Evolutionary conservation across 2,888 invertebrate genomes (phyloP).

Genomic region (Dicranocentrus wangi): DNA sequence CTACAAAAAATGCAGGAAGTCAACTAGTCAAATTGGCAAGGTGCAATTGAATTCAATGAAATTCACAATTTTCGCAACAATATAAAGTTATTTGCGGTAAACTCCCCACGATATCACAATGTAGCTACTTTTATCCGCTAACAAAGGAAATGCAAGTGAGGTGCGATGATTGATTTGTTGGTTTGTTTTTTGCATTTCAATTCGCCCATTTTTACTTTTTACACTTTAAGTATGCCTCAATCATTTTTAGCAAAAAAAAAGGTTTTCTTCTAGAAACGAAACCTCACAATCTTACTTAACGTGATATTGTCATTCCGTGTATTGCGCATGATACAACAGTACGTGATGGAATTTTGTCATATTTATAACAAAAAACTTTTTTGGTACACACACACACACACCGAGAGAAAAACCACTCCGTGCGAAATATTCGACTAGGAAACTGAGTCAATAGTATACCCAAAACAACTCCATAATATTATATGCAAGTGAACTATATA

Average conservation of each 20-base stretch:
- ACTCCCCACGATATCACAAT: neutral
- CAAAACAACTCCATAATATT: neutral
- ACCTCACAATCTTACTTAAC: too few relatives aligned
- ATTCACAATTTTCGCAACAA: neutral
- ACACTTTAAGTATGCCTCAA: neutral
- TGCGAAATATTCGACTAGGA: too few relatives aligned
- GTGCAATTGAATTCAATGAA: neutral
- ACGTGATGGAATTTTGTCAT: too few relatives aligned
- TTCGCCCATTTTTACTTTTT: neutral
- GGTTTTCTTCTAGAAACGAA: neutral
- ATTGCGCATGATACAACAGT: too few relatives aligned
- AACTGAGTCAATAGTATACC: neutral
- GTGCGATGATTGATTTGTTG: slow-evolving; percentile 16
- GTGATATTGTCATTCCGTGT: neutral
- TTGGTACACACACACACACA: too few relatives aligned
- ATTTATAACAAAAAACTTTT: too few relatives aligned
- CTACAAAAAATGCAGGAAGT: neutral
- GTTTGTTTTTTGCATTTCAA: neutral
- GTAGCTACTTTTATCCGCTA: neutral
- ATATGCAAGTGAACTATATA: neutral
- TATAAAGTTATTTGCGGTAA: neutral
- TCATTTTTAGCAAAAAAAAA: neutral
- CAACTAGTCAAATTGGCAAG: neutral
- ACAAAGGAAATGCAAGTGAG: slow-evolving; percentile 7
- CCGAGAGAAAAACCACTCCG: too few relatives aligned